Base-by-base conservation (phyloP, 1,140 invertebrate genomes). In the Plectrocnemia conspersa region DNA sequence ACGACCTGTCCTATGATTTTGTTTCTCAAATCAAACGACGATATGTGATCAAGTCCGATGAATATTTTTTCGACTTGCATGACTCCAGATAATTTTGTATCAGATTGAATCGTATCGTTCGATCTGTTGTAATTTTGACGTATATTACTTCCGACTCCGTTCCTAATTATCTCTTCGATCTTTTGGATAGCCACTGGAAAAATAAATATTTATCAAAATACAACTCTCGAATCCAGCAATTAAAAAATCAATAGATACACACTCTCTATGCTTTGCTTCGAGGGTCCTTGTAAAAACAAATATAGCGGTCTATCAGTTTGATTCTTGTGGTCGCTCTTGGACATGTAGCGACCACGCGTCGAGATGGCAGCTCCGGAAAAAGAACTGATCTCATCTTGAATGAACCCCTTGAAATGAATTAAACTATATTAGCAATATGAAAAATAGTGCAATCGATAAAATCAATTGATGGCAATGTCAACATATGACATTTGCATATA, bases 41-140 rank as follows among this genome's bases (percentile, higher is more conserved):
- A 78, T 40, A 85, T 82, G 77, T 86, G 82, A 62, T 90, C 87
- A 54, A 89, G 72, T 7, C 86, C 85, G 64, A 89, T 77, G 60
- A 82, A 85, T 56, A 90, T 78, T 71, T 89, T 89, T 70, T 89
- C 87, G 71, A 75, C 68, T 32, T 58, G 59, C 1, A 44, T 61
- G 19, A 48, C 40, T 15, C 49, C 54, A 7, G 50, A 21, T 15
- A 40, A 52, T 23, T 59, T 59, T 13, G 13, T 16, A 6, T 38
- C 24, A 15, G 36, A 23, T 38, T 56, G 41, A 5, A 47, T 24
- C 10, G 27, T 13, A 10, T 50, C 47, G 19, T 50, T 42, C 18
- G 16, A 1, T 16, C 23, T 42, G 25, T 41, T 40, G 24, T 42
- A 56, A 25, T 23, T 16, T 6, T 21, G 38, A 36, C 59, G 50